Percentiles rank a stretch among this genome's conserved stretches.
Conservation (phyloP, 2,113 vertebrate genomes). For the Origma solitaria region DNA sequence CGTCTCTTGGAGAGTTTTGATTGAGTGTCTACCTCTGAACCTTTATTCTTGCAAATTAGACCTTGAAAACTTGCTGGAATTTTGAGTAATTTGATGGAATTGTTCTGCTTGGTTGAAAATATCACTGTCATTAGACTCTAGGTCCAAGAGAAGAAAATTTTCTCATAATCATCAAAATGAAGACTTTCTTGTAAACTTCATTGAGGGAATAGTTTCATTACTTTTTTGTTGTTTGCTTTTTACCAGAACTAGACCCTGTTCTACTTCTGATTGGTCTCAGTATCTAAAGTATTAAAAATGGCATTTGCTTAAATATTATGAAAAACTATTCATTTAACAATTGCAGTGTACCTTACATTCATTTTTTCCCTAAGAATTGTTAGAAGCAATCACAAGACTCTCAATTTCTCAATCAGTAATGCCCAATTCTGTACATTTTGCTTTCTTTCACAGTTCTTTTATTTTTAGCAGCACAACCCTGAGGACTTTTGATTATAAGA, state of each 20-base stretch:
- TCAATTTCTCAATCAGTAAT: neutral
- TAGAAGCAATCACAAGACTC: neutral
- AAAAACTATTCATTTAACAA: neutral
- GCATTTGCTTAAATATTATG: neutral
- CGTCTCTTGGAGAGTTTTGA: neutral
- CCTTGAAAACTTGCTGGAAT: neutral
- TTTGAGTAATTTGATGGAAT: neutral
- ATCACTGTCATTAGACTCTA: neutral
- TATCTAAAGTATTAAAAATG: neutral
- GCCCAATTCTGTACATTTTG: neutral
- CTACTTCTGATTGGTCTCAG: neutral
- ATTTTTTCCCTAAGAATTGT: neutral
- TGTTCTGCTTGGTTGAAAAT: neutral
- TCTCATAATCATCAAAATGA: too few species aligned
- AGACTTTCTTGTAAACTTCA: too few species aligned
- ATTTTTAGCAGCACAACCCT: neutral
- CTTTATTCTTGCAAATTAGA: neutral
- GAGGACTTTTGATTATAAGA: conserved; percentile 26
- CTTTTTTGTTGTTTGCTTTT: neutral
- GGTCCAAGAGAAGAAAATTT: neutral
- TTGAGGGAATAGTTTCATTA: too few species aligned
- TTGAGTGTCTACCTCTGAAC: neutral
- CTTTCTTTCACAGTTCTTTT: neutral
- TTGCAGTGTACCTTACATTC: neutral
- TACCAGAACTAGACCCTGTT: neutral